These are phyloP conservation scores for Sitta carolinensis DNA, from an alignment of 2,797 vertebrate genomes.

Conservation along the genomic window DNA sequence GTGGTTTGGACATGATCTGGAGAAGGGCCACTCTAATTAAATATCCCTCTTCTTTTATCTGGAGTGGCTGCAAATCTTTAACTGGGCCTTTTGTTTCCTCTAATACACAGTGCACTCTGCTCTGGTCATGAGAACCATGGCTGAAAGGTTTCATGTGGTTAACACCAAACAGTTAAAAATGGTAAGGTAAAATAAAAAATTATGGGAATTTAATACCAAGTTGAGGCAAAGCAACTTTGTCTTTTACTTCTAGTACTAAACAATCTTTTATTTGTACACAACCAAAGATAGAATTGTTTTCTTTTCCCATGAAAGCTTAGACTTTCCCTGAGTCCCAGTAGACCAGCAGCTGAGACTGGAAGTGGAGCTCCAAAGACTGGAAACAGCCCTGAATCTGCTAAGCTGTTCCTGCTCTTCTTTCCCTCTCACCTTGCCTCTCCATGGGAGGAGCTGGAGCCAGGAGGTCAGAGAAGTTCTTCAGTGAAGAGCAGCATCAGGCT, in stretches of 20 bases:
- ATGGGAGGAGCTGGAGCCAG: not conserved
- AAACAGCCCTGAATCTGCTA: not conserved
- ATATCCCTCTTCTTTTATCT: slow-evolving; percentile 36
- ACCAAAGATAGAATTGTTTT: not conserved
- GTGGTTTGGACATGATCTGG: slow-evolving; percentile 20
- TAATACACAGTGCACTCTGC: not conserved
- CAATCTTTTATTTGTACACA: not conserved
- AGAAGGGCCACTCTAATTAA: slow-evolving; percentile 27
- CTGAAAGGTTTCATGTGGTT: not conserved
- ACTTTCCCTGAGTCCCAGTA: not conserved
- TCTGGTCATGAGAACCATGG: not conserved
- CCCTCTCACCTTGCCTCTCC: not conserved
- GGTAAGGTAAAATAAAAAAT: not conserved
- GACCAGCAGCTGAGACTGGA: not conserved
- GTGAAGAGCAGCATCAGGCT: not conserved
- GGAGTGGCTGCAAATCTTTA: slow-evolving; percentile 22
- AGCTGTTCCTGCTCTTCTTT: not conserved
- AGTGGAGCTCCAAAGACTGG: not conserved
- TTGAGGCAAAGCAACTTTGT: not conserved
- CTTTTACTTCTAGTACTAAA: not conserved
- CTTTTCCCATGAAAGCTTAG: not conserved
- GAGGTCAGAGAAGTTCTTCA: not conserved
- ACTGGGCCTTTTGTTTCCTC: not conserved
- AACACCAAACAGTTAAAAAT: not conserved
- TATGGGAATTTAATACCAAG: not conserved